Base-by-base conservation (phyloP, 2,113 vertebrate genomes). In the Lanius collurio region DNA sequence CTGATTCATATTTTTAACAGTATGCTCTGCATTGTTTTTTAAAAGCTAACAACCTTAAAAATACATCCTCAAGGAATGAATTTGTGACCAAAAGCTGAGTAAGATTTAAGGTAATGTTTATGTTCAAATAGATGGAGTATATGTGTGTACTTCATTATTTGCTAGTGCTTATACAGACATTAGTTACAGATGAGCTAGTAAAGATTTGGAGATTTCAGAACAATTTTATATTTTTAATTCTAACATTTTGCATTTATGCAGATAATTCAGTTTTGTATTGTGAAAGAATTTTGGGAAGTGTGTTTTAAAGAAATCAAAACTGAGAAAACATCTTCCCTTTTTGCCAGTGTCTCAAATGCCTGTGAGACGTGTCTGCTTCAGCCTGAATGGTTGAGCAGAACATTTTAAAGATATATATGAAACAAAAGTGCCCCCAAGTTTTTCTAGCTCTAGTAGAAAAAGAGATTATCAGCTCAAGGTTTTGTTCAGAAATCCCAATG, bases 301-400 rank as follows among this genome's bases (percentile, higher is more conserved):
- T 46, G 5, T 76, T 85, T 88, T 85, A 53, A 83, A 64, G 31
- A 64, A 83, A 62, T 73, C 7, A 62, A 57, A 88, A 53, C 19
- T 41, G 42, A 53, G n/a, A 44, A 84, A 56, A 39, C 2, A 0
- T 78, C 12, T 52, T 33, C 27, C 3, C 9, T 81, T 75, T 75
- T 82, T 2, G 0, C 26, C 41, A 1, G 33, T 31, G 33, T 53
- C 21, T 84, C 8, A 33, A 26, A 22, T 0, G 0, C 47, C 31
- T 26, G 18, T 28, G 42, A 85, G 65, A 87, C 41, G 12, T 76
- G 24, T 42, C 49, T 80, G 35, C 46, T 62, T 77, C 50, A 90
- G 65, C 35, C 28, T 49, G 65, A 14, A 5, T 35, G 44, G 26
- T 46, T 83, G 49, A 78, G 52, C 46, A 84, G 81, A 87, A 62